Conservation (phyloP, 2,113 vertebrate genomes). For the Caranx melampygus region DNA sequence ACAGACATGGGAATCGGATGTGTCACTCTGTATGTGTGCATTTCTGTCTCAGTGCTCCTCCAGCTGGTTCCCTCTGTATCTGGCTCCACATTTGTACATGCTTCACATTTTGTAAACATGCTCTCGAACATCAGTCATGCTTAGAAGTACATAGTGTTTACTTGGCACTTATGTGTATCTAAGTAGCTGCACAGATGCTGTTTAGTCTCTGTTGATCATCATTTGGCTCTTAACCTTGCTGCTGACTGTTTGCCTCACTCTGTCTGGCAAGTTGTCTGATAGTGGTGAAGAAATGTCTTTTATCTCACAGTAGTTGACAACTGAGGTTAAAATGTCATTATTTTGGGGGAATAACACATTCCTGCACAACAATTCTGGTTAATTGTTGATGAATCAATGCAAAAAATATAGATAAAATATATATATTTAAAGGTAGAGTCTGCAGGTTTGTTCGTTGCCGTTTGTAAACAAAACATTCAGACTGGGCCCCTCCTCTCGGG, state of each 20-base stretch:
- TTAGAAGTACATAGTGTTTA: conserved; percentile 14
- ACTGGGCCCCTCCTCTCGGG: no score
- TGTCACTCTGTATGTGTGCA: conserved; percentile 18
- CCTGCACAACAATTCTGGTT: background rate
- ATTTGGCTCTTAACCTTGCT: conserved; percentile 9
- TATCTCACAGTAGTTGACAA: background rate
- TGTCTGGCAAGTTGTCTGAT: conserved; percentile 5
- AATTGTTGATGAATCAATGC: background rate
- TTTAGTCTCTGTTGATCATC: conserved; percentile 10
- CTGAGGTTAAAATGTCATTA: conserved; percentile 1
- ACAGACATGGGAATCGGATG: conserved; percentile 61
- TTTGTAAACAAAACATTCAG: no score
- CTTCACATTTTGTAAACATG: conserved; percentile 41
- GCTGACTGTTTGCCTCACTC: background rate
- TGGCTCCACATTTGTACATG: conserved; percentile 9
- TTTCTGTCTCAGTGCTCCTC: conserved; percentile 38
- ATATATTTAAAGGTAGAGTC: no score
- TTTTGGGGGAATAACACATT: background rate
- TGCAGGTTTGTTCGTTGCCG: no score
- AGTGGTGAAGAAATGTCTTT: conserved; percentile 3
- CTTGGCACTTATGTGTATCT: background rate
- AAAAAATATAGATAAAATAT: background rate
- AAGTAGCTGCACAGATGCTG: conserved; percentile 33
- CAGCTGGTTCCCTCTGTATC: conserved; percentile 21
- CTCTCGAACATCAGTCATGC: conserved; percentile 7